These are phyloP conservation scores for Anhinga anhinga DNA, from an alignment of 2,113 vertebrate genomes.

Conservation along the genomic window DNA sequence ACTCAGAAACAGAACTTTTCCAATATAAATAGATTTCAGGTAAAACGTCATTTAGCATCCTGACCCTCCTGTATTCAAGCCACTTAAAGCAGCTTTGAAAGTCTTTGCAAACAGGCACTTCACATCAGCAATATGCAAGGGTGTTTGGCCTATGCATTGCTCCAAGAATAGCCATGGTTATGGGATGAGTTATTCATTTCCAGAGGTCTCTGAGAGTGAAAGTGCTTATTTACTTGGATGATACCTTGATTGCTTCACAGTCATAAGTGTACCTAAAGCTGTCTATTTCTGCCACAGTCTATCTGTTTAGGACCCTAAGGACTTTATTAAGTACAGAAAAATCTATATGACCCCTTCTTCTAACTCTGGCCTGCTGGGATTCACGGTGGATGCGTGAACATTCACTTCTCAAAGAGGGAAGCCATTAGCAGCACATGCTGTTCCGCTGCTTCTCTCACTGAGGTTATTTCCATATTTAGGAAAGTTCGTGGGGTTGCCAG, in stretches of 20 bases:
- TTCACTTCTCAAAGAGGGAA: neutral
- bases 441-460: neutral
- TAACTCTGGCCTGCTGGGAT: neutral
- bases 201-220: neutral
- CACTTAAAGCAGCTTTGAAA: neutral
- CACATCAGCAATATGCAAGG: neutral
- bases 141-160: neutral
- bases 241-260: neutral
- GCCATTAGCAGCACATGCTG: neutral
- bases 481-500: neutral
- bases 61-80: neutral
- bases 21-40: neutral
- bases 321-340: slow-evolving; percentile 4
- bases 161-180: neutral
- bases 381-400: neutral
- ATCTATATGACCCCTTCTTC: neutral
- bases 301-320: neutral
- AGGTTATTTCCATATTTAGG: neutral
- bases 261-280: neutral
- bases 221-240: neutral
- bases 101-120: neutral
- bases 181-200: neutral
- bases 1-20: neutral
- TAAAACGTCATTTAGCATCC: neutral
- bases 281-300: neutral